Conservation (phyloP, 2,113 vertebrate species). For the Maccullochella peelii region DNA sequence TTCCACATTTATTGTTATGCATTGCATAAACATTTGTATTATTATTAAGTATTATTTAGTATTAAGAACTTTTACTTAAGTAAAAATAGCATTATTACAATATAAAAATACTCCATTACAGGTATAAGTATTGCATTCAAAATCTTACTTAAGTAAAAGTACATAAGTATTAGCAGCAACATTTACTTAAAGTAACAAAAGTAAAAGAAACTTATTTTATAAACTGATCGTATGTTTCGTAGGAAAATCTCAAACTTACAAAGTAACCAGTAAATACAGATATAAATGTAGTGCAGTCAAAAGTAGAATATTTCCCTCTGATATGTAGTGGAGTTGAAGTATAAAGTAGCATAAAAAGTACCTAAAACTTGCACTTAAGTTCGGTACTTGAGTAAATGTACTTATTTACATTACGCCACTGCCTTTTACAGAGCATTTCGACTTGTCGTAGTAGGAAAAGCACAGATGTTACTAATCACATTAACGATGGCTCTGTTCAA, state of each 20-base stretch:
- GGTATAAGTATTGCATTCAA: too few species aligned
- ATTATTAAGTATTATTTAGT: too few species aligned
- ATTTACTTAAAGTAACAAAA: too few species aligned
- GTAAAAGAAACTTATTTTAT: too few species aligned
- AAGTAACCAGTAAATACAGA: neutral
- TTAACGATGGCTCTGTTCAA: neutral
- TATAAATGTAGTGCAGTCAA: neutral
- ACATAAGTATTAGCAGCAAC: too few species aligned
- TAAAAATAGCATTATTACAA: too few species aligned
- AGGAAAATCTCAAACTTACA: neutral
- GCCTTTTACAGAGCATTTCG: neutral
- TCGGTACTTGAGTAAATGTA: neutral
- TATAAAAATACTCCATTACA: too few species aligned
- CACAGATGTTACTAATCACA: neutral
- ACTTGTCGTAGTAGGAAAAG: neutral
- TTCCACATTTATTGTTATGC: too few species aligned
- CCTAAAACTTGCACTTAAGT: neutral
- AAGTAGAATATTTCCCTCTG: neutral
- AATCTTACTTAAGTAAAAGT: too few species aligned
- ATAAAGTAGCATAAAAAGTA: neutral
- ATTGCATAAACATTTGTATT: too few species aligned
- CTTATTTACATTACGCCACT: neutral
- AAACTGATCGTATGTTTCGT: too few species aligned
- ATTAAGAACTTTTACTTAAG: too few species aligned
- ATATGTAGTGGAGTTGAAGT: neutral